Base-by-base conservation (phyloP, 2,888 invertebrate genomes). In the Aporophyla lueneburgensis region DNA sequence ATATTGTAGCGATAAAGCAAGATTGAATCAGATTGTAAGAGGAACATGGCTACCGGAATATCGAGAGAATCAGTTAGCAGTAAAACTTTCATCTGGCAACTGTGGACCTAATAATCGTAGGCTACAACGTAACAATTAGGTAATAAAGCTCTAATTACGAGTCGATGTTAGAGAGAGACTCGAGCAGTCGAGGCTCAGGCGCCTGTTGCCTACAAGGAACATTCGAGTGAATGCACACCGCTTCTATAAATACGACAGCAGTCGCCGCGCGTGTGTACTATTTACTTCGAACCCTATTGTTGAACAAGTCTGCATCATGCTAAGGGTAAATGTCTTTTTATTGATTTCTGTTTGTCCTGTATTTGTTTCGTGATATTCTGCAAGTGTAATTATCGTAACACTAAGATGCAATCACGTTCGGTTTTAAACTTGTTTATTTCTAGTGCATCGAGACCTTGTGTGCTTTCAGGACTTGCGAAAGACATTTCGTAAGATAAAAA, bases 171-270 rank as follows among this genome's bases (percentile, higher is more conserved):
- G 87, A 86, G 84, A 88, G 77, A 58, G 76, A 59, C 56, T 53
- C 33, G 86, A 79, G 85, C 82, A 85, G 54, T 87, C 89, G 86
- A 80, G 80, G 74, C 78, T 84, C 84, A 62, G 66, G 63, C 78
- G 78, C 74, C 87, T 69, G 78, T 83, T 85, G 85, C 86, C 86
- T 89, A 89, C 86, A 91, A 90, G 92, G 93, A 94, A 93, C 93
- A 90, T 91, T 93, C 93, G 89, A 94, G 95, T 93, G 95, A 95
- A 94, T 89, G 95, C 92, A 89, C 85, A 81, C 88, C 74, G 88
- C 88, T 87, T 92, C 92, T 95, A 95, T 95, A 95, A 93, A 95
- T 95, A 95, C 92, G 88, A 90, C 82, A 83, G 83, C 90, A 80
- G 81, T 86, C 86, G 79, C 83, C 78, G 78, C 86, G 86, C 87